Percentiles rank a stretch among this genome's conserved stretches.
phyloP scores from a whole-genome alignment of 2,888 invertebrate species.

The Cheilosia variabilis region DNA sequence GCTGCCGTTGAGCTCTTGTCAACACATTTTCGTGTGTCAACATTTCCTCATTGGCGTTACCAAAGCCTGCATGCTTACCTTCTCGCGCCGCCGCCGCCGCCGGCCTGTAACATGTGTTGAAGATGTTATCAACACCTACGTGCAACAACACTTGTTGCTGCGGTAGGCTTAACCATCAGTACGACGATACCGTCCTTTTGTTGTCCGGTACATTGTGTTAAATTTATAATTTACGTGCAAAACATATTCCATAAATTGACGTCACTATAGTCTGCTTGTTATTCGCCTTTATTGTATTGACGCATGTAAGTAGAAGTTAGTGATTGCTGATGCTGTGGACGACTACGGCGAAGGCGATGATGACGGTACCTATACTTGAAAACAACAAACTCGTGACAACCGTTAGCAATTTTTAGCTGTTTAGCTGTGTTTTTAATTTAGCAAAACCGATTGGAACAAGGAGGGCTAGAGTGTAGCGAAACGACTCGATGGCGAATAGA shows the following conservation, averaged over 20 bases:
- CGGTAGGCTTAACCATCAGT: constrained; percentile 21
- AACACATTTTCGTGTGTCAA: constrained; percentile 68
- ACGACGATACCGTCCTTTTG: neutral
- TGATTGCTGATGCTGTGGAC: constrained; percentile 41
- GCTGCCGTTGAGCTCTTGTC: constrained; percentile 39
- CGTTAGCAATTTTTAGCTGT: constrained; percentile 39
- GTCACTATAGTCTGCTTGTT: constrained; percentile 42
- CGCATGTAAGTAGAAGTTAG: constrained; percentile 56
- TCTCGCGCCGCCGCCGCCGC: constrained; percentile 7
- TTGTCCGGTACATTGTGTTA: constrained; percentile 10
- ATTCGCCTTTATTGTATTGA: constrained; percentile 54
- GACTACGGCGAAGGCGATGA: constrained; percentile 17
- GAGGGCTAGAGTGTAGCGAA: constrained; percentile 14
- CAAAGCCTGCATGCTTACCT: constrained; percentile 44
- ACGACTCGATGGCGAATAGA: neutral
- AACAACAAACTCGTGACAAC: constrained; percentile 59
- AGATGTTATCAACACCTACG: constrained; percentile 60
- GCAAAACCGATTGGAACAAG: constrained; percentile 25
- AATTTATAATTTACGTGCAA: constrained; percentile 48
- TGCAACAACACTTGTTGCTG: constrained; percentile 58
- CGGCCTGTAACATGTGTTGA: constrained; percentile 52
- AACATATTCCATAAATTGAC: constrained; percentile 58
- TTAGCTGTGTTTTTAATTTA: constrained; percentile 40
- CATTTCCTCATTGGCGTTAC: constrained; percentile 39
- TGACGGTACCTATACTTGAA: constrained; percentile 28